Evolutionary conservation across 2,888 invertebrate genomes (phyloP).

Genomic region (Magallana nippona): DNA sequence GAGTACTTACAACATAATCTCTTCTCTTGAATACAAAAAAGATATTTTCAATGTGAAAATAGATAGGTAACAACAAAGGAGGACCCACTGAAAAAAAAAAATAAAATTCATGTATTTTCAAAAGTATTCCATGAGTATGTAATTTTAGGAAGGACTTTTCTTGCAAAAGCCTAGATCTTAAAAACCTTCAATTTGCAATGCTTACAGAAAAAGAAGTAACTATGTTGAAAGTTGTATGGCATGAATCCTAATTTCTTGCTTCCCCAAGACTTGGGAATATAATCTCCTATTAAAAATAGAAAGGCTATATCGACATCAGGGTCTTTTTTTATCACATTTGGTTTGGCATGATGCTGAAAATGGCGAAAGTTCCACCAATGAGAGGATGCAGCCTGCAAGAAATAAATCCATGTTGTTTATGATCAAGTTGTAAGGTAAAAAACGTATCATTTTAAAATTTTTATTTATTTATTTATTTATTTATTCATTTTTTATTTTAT

Average conservation of each 20-base stretch:
- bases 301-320: slow-evolving; percentile 75
- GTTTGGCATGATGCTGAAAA: slow-evolving; percentile 77
- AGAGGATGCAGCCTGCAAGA: slow-evolving; percentile 74
- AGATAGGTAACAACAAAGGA: slow-evolving; percentile 75
- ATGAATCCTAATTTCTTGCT: slow-evolving; percentile 71
- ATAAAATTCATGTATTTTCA: background rate
- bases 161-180: background rate
- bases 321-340: slow-evolving; percentile 76
- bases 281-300: slow-evolving; percentile 75
- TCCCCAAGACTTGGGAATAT: slow-evolving; percentile 72
- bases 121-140: too few relatives aligned
- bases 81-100: slow-evolving; percentile 74
- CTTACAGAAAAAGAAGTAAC: slow-evolving; percentile 77
- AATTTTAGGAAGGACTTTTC: background rate
- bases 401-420: background rate
- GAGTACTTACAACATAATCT: slow-evolving; percentile 72
- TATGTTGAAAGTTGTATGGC: slow-evolving; percentile 76
- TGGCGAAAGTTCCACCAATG: slow-evolving; percentile 79
- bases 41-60: slow-evolving; percentile 76
- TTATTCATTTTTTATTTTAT: too few relatives aligned
- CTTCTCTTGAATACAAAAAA: slow-evolving; percentile 75
- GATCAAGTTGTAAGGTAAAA: too few relatives aligned
- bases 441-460: too few relatives aligned
- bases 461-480: too few relatives aligned
- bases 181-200: slow-evolving; percentile 22